A percentile compares a stretch with the other conserved stretches of the same genome.
Evolutionary conservation across 2,888 invertebrate species (phyloP).

Genomic region (Pristionchus arcanus): DNA sequence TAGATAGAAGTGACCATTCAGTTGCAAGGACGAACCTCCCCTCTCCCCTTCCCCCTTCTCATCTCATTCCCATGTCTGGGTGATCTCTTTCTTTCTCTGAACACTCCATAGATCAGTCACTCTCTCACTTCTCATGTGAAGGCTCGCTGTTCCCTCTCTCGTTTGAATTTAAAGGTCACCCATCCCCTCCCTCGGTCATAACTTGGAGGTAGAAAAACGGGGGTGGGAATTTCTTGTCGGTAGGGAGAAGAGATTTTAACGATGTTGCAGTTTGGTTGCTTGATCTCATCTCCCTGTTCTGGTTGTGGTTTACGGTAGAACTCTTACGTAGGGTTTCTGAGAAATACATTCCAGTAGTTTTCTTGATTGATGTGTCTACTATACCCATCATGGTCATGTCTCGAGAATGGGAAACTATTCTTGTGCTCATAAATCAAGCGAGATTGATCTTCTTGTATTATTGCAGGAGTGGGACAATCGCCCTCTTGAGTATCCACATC

Average conservation of each 20-base stretch:
- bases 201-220: conserved; percentile 15
- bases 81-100: conserved; percentile 15
- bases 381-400: background rate
- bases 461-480: background rate
- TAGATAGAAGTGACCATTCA: background rate
- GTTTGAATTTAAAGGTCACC: conserved; percentile 56
- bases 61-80: conserved; percentile 18
- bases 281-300: background rate
- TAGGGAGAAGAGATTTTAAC: background rate
- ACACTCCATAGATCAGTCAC: conserved; percentile 8
- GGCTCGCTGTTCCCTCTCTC: conserved; percentile 15
- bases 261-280: background rate
- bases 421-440: background rate
- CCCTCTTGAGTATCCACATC: background rate
- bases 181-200: conserved; percentile 26
- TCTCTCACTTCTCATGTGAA: background rate
- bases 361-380: background rate
- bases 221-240: background rate
- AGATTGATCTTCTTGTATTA: background rate
- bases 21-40: conserved; percentile 33
- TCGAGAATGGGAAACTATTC: background rate
- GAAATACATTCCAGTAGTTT: background rate
- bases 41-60: conserved; percentile 11
- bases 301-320: background rate
- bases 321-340: background rate